A percentile compares a stretch with the other conserved stretches of the same genome.
These are phyloP conservation scores for Periplaneta americana DNA, from an alignment of 1,140 invertebrate species.

Conservation along the genomic window DNA sequence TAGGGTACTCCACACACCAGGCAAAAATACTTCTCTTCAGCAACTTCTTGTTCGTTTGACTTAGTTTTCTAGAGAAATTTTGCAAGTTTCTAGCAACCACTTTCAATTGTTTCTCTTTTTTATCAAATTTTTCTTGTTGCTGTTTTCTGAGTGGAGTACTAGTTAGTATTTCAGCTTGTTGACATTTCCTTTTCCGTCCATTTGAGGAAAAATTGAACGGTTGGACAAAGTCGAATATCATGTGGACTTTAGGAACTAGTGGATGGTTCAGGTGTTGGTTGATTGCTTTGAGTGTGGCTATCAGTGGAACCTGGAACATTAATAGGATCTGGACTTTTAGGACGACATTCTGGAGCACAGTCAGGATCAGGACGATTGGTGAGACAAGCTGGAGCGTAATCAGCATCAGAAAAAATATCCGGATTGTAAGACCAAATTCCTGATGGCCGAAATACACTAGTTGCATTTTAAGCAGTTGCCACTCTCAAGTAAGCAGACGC, in stretches of 20 bases:
- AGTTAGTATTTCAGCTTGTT: not conserved
- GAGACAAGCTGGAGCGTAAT: no score
- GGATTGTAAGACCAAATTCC: no score
- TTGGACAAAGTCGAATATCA: conserved; percentile 1
- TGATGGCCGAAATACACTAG: no score
- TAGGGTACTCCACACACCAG: conserved; percentile 10
- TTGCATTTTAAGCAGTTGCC: no score
- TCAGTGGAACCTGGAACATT: no score
- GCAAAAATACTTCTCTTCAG: conserved; percentile 13
- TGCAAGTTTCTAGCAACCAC: no score
- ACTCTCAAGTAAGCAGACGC: no score
- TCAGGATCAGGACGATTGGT: no score
- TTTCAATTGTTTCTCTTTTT: conserved; percentile 3
- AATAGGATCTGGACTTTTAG: no score
- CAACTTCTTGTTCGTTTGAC: conserved; percentile 1
- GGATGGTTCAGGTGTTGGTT: not conserved
- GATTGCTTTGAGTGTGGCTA: not conserved
- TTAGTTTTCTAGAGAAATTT: no score
- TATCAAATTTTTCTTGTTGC: not conserved
- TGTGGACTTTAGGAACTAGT: not conserved
- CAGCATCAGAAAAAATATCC: no score
- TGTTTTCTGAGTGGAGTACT: not conserved
- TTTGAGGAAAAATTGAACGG: not conserved
- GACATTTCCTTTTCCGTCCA: not conserved
- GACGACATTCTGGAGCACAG: no score